Conservation (phyloP, 2,797 vertebrate genomes). For the Acanthurus leucopareius region DNA sequence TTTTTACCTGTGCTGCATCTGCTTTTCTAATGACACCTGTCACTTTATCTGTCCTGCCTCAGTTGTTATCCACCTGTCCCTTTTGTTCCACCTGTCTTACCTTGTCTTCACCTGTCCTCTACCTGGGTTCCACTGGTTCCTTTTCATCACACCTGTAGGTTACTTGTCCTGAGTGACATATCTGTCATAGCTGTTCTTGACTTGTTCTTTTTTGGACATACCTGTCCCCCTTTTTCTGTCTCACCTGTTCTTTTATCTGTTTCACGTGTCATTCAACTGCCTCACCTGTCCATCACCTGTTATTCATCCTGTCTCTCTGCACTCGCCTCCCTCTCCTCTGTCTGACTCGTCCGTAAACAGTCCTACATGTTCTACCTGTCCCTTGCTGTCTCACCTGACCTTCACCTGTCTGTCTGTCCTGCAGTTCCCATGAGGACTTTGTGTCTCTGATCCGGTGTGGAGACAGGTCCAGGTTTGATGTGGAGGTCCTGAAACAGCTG, state of each 20-base stretch:
- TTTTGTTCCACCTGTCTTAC: not conserved
- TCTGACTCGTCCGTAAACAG: not conserved
- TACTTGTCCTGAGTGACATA: no score
- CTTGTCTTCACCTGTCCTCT: not conserved
- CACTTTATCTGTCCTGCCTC: not conserved
- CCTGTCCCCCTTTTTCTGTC: no score
- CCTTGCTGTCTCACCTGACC: not conserved
- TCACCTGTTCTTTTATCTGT: not conserved
- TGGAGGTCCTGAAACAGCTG: conserved; percentile 91
- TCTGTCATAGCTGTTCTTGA: not conserved
- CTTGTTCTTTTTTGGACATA: no score
- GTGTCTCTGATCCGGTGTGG: conserved; percentile 86
- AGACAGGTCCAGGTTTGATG: conserved; percentile 88
- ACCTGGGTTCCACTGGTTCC: no score
- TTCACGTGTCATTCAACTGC: not conserved
- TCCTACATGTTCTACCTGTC: not conserved
- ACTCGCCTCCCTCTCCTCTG: not conserved
- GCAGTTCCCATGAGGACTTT: conserved; percentile 89
- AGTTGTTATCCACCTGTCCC: not conserved
- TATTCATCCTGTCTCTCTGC: no score
- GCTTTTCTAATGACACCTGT: no score
- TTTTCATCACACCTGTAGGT: not conserved
- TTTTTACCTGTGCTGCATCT: no score
- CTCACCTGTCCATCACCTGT: not conserved
- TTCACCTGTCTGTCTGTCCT: conserved; percentile 1